Conservation (phyloP, 1,140 invertebrate genomes). For the Catajapyx aquilonaris region DNA sequence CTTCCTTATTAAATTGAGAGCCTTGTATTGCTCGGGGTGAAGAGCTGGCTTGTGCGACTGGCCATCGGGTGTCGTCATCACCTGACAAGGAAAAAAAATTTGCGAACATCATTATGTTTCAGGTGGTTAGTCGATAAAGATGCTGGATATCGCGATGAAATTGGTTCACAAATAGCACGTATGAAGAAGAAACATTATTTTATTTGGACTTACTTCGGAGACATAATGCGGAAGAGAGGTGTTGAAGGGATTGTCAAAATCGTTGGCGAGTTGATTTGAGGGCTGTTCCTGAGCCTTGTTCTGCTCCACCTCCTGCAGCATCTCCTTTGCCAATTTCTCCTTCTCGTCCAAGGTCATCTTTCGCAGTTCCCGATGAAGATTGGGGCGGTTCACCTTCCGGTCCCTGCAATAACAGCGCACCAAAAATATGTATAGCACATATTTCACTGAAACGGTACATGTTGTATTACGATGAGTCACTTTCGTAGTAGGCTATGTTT, state of each 20-base stretch:
- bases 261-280: conserved; percentile 5
- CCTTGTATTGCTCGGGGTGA: not conserved
- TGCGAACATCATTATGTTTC: too few relatives aligned
- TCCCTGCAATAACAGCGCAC: too few relatives aligned
- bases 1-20: not conserved
- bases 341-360: not conserved
- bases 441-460: too few relatives aligned
- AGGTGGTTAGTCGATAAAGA: too few relatives aligned
- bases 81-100: too few relatives aligned
- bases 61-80: not conserved
- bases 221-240: not conserved
- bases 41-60: not conserved
- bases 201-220: not conserved
- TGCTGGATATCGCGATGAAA: too few relatives aligned
- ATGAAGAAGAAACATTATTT: too few relatives aligned
- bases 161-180: too few relatives aligned
- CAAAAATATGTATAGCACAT: too few relatives aligned
- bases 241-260: conserved; percentile 12
- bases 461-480: too few relatives aligned
- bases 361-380: not conserved
- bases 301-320: not conserved
- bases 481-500: too few relatives aligned
- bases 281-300: not conserved
- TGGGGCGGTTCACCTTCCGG: not conserved
- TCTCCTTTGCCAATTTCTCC: not conserved